Percentiles rank a stretch among this genome's conserved stretches.
Conservation (phyloP, 1,140 invertebrate genomes). For the Limonius californicus region DNA sequence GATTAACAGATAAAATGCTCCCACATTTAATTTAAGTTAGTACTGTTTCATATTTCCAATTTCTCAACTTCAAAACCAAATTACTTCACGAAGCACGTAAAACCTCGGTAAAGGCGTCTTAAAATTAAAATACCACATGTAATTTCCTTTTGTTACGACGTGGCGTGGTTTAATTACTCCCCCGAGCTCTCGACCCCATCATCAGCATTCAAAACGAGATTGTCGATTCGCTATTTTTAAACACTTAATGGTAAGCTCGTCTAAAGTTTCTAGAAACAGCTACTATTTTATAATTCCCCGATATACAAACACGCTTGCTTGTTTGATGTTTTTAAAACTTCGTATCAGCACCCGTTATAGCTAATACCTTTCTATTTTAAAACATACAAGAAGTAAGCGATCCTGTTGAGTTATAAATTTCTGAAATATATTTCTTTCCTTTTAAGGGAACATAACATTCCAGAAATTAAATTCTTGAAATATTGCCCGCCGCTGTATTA, state of each 20-base stretch:
- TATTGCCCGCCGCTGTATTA: not conserved
- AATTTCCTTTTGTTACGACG: constrained; percentile 15
- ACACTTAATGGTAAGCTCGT: not conserved
- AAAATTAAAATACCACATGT: constrained; percentile 15
- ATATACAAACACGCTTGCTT: no score
- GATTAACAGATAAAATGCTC: not conserved
- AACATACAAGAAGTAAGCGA: no score
- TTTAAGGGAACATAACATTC: constrained; percentile 10
- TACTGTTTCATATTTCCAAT: constrained; percentile 6
- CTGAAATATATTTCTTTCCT: constrained; percentile 9
- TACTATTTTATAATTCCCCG: no score
- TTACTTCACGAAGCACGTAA: constrained; percentile 14
- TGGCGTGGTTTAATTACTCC: constrained; percentile 10
- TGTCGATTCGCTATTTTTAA: constrained; percentile 11
- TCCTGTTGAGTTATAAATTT: constrained; percentile 10
- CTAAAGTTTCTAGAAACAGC: no score
- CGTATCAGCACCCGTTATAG: no score
- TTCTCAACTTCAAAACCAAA: constrained; percentile 12
- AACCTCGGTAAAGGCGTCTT: constrained; percentile 10
- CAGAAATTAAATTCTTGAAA: constrained; percentile 13
- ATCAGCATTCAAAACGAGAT: constrained; percentile 12
- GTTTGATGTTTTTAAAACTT: no score
- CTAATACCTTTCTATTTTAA: no score
- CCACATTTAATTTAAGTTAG: not conserved
- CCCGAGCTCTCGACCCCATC: not conserved